These are phyloP conservation scores for Maconellicoccus hirsutus DNA, from an alignment of 1,140 invertebrate species.

Conservation along the genomic window DNA sequence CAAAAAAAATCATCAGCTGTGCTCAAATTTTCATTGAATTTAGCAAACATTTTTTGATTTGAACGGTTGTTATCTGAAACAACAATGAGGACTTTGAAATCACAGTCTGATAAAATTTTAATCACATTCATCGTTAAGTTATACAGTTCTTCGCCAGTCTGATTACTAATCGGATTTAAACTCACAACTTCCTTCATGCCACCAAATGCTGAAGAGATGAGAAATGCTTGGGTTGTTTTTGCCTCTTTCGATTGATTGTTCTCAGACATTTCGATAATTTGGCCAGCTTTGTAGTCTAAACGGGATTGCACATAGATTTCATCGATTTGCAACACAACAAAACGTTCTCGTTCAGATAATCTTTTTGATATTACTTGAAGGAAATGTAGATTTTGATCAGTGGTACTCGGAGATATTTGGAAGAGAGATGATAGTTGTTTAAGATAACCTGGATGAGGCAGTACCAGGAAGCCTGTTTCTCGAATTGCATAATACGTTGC, in stretches of 20 bases:
- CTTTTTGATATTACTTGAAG: not conserved
- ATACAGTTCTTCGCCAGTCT: too few species aligned
- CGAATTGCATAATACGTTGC: too few species aligned
- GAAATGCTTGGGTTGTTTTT: not conserved
- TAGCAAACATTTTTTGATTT: too few species aligned
- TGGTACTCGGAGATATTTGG: not conserved
- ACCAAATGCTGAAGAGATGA: slow-evolving; percentile 11
- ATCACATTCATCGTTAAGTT: too few species aligned
- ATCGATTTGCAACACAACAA: not conserved
- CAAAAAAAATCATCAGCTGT: not conserved
- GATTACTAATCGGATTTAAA: not conserved
- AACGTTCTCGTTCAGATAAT: not conserved
- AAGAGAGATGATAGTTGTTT: not conserved
- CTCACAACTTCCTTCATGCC: not conserved
- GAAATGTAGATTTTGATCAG: not conserved
- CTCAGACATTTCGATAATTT: not conserved
- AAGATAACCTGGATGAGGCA: too few species aligned
- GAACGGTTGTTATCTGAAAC: too few species aligned
- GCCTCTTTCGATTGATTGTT: not conserved
- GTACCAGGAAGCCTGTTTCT: too few species aligned
- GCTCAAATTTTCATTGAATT: not conserved
- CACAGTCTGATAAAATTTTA: too few species aligned
- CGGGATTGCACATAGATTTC: slow-evolving; percentile 7
- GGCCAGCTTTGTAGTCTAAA: not conserved
- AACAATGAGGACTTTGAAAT: too few species aligned